phyloP scores from a whole-genome alignment of 1,140 invertebrate species.

The Sycobia sp. region DNA sequence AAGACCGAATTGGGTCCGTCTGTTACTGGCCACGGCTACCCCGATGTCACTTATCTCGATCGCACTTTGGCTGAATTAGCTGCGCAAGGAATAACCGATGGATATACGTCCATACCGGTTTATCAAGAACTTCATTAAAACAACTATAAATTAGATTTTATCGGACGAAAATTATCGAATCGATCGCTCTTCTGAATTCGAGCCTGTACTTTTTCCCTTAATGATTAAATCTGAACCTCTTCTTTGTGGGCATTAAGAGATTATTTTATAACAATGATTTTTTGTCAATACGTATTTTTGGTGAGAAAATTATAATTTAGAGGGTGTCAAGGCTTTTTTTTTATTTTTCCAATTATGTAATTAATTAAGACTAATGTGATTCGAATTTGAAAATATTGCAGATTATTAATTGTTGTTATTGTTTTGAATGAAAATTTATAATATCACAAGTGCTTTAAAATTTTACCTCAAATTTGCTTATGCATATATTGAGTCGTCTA shows the following conservation, averaged over 20 bases:
- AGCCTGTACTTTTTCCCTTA: too few species aligned
- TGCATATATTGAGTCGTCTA: slow-evolving; percentile 13
- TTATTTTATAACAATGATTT: too few species aligned
- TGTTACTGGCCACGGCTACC: slow-evolving; percentile 72
- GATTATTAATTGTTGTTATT: too few species aligned
- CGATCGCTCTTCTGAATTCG: too few species aligned
- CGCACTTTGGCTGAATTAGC: slow-evolving; percentile 75
- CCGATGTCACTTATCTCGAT: slow-evolving; percentile 77
- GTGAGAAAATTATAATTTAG: too few species aligned
- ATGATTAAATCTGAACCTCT: too few species aligned
- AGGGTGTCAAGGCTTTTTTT: too few species aligned
- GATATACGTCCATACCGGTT: slow-evolving; percentile 42
- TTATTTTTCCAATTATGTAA: too few species aligned
- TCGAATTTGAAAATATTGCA: too few species aligned
- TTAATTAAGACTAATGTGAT: too few species aligned
- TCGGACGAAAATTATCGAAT: background rate
- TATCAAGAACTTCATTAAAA: slow-evolving; percentile 47
- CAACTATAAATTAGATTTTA: slow-evolving; percentile 10
- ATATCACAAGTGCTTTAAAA: background rate
- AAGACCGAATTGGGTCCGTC: slow-evolving; percentile 78
- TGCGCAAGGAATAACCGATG: slow-evolving; percentile 69
- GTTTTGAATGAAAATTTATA: slow-evolving; percentile 26
- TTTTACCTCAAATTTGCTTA: slow-evolving; percentile 9
- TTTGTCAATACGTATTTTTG: too few species aligned
- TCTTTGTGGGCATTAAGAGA: too few species aligned